Conservation (phyloP, 2,113 vertebrate genomes). For the Triplophysa siluroides region DNA sequence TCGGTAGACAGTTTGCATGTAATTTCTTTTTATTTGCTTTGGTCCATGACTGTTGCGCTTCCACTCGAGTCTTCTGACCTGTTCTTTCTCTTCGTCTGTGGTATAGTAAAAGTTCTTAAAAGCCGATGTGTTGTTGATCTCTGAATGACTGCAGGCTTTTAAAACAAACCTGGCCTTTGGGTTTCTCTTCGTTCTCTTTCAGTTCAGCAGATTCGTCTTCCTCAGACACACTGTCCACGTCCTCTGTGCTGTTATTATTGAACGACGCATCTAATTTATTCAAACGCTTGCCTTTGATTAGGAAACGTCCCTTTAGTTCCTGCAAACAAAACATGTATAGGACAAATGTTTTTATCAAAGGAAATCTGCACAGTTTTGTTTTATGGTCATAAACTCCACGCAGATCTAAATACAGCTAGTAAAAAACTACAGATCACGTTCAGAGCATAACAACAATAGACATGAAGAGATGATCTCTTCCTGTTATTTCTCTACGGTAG, state of each 20-base stretch:
- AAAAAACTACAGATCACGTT: background rate
- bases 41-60: too few relatives aligned
- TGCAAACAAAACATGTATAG: conserved; percentile 55
- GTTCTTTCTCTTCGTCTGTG: too few relatives aligned
- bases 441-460: background rate
- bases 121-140: background rate
- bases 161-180: conserved; percentile 56
- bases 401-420: background rate
- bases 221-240: conserved; percentile 87
- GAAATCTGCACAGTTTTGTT: too few relatives aligned
- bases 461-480: conserved; percentile 31
- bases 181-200: conserved; percentile 73
- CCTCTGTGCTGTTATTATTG: conserved; percentile 66
- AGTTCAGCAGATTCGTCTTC: conserved; percentile 91
- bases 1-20: too few relatives aligned
- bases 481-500: background rate
- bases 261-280: conserved; percentile 79
- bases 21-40: too few relatives aligned
- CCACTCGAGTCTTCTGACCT: too few relatives aligned
- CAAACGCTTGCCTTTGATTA: conserved; percentile 92
- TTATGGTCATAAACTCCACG: too few relatives aligned
- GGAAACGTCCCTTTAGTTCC: conserved; percentile 88
- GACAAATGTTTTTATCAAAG: background rate
- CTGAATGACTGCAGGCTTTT: background rate
- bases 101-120: too few relatives aligned